Evolutionary conservation across 2,797 vertebrate genomes (phyloP).

Genomic region (Helarctos malayanus): DNA sequence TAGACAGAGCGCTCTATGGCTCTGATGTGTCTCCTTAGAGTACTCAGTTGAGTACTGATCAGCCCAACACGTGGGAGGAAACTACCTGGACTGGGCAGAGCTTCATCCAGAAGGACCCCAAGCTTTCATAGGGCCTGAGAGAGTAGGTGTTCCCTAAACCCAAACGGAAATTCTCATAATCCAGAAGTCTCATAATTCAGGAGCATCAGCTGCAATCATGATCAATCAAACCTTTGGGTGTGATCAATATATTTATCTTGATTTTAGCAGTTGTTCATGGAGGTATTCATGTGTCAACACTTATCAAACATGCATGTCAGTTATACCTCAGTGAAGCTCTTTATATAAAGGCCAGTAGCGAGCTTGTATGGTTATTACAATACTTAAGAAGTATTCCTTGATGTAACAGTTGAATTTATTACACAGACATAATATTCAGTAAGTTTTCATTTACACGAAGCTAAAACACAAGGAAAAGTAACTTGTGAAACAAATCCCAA

Average conservation of each 20-base stretch:
- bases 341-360: not conserved
- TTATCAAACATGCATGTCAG: not conserved
- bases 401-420: not conserved
- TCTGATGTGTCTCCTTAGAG: not conserved
- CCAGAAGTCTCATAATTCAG: not conserved
- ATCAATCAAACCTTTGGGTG: not conserved
- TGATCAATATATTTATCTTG: not conserved
- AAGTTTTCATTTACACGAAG: not conserved
- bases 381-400: not conserved
- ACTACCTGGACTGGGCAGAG: not conserved
- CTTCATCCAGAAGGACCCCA: not conserved
- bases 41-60: not conserved
- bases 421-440: not conserved
- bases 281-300: not conserved
- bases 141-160: not conserved
- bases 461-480: not conserved
- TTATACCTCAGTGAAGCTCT: not conserved
- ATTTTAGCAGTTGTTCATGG: not conserved
- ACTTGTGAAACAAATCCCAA: not conserved
- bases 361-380: not conserved
- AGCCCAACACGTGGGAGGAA: rapidly evolving
- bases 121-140: rapidly evolving
- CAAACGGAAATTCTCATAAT: not conserved
- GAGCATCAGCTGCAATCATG: not conserved
- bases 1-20: not conserved